Conservation (phyloP, 2,888 invertebrate genomes). For the Melangyna quadrimaculata region DNA sequence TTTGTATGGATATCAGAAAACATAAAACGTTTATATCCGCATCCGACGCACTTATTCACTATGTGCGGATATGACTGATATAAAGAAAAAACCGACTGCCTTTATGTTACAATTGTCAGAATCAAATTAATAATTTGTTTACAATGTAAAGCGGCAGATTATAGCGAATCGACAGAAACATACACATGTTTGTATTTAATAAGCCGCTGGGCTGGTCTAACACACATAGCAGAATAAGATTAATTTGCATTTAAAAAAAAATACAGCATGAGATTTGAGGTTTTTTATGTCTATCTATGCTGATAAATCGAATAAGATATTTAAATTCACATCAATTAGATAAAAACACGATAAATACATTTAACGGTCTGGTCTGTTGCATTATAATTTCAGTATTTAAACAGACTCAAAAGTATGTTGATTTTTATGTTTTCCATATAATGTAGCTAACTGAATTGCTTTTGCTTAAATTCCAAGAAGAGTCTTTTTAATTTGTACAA, state of each 20-base stretch:
- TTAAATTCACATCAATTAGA: constrained; percentile 41
- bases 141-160: background rate
- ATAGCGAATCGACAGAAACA: background rate
- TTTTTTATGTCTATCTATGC: constrained; percentile 19
- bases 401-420: constrained; percentile 9
- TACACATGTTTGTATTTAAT: background rate
- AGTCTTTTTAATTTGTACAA: constrained; percentile 64
- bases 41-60: too few species aligned
- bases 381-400: constrained; percentile 21
- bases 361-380: constrained; percentile 14
- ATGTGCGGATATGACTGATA: too few species aligned
- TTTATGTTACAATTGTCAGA: too few species aligned
- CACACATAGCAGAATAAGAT: background rate
- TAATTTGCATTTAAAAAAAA: background rate
- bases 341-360: constrained; percentile 36
- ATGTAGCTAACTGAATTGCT: constrained; percentile 47
- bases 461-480: constrained; percentile 49
- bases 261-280: constrained; percentile 13
- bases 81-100: too few species aligned
- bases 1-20: too few species aligned
- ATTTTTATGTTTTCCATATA: background rate
- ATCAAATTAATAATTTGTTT: too few species aligned
- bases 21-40: too few species aligned
- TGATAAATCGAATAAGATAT: constrained; percentile 31
- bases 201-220: background rate